A percentile compares a stretch with the other conserved stretches of the same genome.
Conservation (phyloP, 92 coral and sea anemone species). For the Meandrina meandrites region DNA sequence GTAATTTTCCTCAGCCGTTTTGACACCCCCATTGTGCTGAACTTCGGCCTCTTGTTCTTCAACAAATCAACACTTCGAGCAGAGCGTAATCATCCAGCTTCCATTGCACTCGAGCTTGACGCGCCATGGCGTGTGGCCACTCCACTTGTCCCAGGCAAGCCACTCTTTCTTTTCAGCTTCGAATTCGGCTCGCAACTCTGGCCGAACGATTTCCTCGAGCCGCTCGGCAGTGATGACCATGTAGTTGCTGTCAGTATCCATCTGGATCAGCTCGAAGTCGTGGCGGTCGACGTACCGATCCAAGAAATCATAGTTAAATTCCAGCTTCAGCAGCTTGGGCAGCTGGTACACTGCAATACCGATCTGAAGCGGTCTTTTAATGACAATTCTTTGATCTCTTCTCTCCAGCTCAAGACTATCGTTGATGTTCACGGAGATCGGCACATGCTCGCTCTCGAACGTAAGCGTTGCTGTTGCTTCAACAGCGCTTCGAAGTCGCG, state of each 20-base stretch:
- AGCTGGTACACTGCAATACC: slow-evolving; percentile 34
- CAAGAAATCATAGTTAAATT: background rate
- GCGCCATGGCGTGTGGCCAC: background rate
- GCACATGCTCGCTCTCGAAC: no score
- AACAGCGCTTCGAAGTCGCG: no score
- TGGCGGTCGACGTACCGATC: background rate
- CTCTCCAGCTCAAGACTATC: no score
- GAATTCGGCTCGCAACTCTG: slow-evolving; percentile 23
- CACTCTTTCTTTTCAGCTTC: background rate
- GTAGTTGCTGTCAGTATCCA: no score
- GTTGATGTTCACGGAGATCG: no score
- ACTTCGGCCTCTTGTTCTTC: background rate
- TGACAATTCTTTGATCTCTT: no score
- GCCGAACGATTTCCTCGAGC: slow-evolving; percentile 6
- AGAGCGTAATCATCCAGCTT: background rate
- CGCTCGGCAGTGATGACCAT: background rate
- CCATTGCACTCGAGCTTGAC: background rate
- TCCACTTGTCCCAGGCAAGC: slow-evolving; percentile 11
- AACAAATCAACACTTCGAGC: background rate
- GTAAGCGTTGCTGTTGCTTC: no score
- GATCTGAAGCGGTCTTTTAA: background rate
- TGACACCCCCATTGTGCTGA: background rate
- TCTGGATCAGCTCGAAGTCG: background rate
- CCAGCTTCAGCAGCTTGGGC: slow-evolving; percentile 7
- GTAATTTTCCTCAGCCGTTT: background rate